These are phyloP conservation scores for Berghia stephanieae DNA, from an alignment of 1,140 invertebrate genomes.

Conservation along the genomic window DNA sequence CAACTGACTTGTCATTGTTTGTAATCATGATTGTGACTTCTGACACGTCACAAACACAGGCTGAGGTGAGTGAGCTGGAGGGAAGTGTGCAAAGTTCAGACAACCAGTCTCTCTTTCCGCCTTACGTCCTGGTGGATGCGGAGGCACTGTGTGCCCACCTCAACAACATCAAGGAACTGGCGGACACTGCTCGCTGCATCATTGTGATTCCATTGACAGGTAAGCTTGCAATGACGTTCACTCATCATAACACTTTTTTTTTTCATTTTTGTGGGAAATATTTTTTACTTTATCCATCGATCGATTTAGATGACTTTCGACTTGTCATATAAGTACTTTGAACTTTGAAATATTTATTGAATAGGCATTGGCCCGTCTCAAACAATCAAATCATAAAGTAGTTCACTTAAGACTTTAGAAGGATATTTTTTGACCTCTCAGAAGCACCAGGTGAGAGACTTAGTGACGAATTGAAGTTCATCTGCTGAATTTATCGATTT, in stretches of 20 bases:
- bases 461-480: too few relatives aligned
- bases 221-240: conserved; percentile 64
- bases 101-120: conserved; percentile 71
- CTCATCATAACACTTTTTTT: not conserved
- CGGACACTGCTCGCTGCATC: conserved; percentile 80
- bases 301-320: too few relatives aligned
- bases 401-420: too few relatives aligned
- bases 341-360: too few relatives aligned
- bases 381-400: too few relatives aligned
- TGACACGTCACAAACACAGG: conserved; percentile 41
- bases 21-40: not conserved
- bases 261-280: not conserved
- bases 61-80: conserved; percentile 78
- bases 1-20: not conserved
- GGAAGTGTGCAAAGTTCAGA: conserved; percentile 63
- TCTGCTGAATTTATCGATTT: too few relatives aligned
- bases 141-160: conserved; percentile 78
- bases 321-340: too few relatives aligned
- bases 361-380: too few relatives aligned
- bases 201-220: conserved; percentile 82
- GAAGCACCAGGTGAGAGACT: too few relatives aligned
- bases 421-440: too few relatives aligned
- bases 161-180: conserved; percentile 80
- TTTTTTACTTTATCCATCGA: not conserved
- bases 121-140: conserved; percentile 80